Conservation (phyloP, 2,888 invertebrate species). For the Tiphia femorata region DNA sequence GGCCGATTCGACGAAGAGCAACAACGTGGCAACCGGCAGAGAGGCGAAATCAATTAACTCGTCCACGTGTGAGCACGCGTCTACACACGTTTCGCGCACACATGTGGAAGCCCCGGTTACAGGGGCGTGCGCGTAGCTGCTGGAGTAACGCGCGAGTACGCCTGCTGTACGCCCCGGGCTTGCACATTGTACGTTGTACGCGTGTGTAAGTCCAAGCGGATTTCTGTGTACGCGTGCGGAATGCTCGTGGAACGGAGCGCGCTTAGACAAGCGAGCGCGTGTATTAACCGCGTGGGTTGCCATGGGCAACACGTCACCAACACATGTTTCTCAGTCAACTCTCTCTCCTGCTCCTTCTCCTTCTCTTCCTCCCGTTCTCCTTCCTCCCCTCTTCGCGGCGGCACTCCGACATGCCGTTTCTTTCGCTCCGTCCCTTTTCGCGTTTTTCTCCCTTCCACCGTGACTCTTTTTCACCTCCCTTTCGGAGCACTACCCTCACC, state of each 20-base stretch:
- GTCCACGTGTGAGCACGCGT: constrained; percentile 34
- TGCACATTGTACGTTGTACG: constrained; percentile 1
- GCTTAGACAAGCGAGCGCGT: constrained; percentile 31
- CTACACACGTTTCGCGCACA: constrained; percentile 28
- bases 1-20: constrained; percentile 44
- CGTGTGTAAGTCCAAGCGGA: not conserved
- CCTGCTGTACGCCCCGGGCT: not conserved
- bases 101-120: not conserved
- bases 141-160: too few relatives aligned
- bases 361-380: constrained; percentile 16
- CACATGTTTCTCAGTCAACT: constrained; percentile 44
- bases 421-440: not conserved
- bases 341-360: constrained; percentile 21
- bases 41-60: constrained; percentile 64
- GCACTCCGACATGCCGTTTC: not conserved
- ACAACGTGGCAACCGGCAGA: constrained; percentile 47
- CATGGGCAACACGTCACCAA: constrained; percentile 62
- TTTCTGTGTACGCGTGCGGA: constrained; percentile 6
- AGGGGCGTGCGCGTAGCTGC: not conserved
- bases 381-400: too few relatives aligned
- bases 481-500: not conserved
- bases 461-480: not conserved
- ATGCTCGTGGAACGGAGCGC: constrained; percentile 39
- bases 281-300: constrained; percentile 60
- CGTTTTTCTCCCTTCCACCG: constrained; percentile 8